A percentile compares a stretch with the other conserved stretches of the same genome.
phyloP scores from a whole-genome alignment of 2,797 vertebrate genomes.

The Petrocephalus sullivani region DNA sequence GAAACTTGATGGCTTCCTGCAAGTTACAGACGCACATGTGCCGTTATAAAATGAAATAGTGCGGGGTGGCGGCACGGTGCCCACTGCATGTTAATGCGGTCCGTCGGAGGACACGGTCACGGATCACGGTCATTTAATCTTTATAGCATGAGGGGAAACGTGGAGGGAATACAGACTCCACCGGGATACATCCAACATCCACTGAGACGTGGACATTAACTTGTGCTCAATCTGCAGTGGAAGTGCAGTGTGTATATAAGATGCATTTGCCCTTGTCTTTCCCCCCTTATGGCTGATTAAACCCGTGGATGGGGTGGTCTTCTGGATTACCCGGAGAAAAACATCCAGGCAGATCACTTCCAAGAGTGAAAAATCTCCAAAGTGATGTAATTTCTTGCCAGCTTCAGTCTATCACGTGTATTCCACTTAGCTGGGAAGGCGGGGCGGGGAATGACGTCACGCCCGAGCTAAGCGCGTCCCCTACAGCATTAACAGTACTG shows the following conservation, averaged over 20 bases:
- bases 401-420: not conserved
- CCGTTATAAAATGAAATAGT: not conserved
- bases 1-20: not conserved
- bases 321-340: not conserved
- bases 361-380: not conserved
- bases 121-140: not conserved
- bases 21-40: not conserved
- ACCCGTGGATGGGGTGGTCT: not conserved
- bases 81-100: not conserved
- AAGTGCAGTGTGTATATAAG: not conserved
- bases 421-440: no score
- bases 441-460: no score
- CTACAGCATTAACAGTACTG: no score
- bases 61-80: not conserved
- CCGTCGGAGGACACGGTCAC: not conserved
- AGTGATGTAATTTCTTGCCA: not conserved
- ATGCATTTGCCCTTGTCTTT: not conserved
- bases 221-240: not conserved
- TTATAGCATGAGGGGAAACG: not conserved
- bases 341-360: not conserved
- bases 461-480: no score
- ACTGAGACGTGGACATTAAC: not conserved
- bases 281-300: not conserved
- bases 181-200: not conserved
- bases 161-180: not conserved